These are phyloP conservation scores for Cotesia glomerata DNA, from an alignment of 1,140 invertebrate genomes.

Conservation along the genomic window DNA sequence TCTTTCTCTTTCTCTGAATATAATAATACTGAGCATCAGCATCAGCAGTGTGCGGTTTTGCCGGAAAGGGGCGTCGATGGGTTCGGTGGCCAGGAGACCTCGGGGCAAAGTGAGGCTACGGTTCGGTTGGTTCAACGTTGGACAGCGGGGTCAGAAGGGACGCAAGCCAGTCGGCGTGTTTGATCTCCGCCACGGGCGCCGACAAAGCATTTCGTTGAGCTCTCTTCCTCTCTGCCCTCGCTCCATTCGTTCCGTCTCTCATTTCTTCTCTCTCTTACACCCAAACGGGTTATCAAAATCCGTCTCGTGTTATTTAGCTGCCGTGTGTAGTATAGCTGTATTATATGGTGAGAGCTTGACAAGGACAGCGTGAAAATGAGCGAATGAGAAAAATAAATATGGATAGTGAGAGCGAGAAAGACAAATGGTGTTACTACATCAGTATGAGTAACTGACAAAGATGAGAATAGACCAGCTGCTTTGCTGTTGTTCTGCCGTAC, in stretches of 20 bases:
- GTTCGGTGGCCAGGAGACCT: slow-evolving; percentile 17
- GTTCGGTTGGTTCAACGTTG: slow-evolving; percentile 35
- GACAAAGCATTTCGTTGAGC: slow-evolving; percentile 57
- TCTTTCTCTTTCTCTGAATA: background rate
- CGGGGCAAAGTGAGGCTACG: slow-evolving; percentile 28
- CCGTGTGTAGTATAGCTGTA: too few species aligned
- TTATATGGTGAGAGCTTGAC: slow-evolving; percentile 27
- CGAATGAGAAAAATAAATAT: background rate
- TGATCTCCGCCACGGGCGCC: slow-evolving; percentile 60
- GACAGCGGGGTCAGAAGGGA: slow-evolving; percentile 21
- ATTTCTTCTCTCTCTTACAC: slow-evolving; percentile 23
- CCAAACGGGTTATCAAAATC: background rate
- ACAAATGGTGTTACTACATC: slow-evolving; percentile 26
- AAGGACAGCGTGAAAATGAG: slow-evolving; percentile 20
- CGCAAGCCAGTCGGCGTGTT: slow-evolving; percentile 50
- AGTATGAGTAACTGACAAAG: slow-evolving; percentile 25
- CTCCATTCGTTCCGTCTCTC: slow-evolving; percentile 38
- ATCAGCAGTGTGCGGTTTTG: slow-evolving; percentile 40
- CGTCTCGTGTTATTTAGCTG: slow-evolving; percentile 18
- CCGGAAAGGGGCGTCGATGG: slow-evolving; percentile 36
- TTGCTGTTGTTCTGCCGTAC: slow-evolving; percentile 13
- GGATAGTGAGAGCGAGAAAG: background rate
- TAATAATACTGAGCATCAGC: background rate
- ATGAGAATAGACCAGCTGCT: slow-evolving; percentile 26
- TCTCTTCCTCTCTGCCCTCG: slow-evolving; percentile 16